Evolutionary conservation across 92 coral and sea anemone species (phyloP), one percentile per base, ranked within the genome.

Genomic region (Desmophyllum pertusum): DNA sequence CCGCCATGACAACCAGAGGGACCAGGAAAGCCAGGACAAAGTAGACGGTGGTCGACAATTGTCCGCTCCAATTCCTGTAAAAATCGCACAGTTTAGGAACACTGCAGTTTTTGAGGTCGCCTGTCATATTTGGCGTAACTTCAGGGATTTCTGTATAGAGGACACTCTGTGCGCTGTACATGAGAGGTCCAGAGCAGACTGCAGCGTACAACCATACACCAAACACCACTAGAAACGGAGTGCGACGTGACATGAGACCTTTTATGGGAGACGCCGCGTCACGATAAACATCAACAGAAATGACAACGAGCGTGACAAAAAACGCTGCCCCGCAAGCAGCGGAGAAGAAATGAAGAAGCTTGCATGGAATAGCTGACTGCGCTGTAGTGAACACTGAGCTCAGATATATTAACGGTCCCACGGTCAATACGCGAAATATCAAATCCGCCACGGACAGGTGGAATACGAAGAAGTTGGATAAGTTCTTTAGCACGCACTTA

Each of bases 61-160:
- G 90, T 14, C 95, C 90, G 23, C 89, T 71, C 86, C 88, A 89
- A 59, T 78, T 82, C 36, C 86, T 84, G 46, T 57, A 66, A 37
- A 86, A 57, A 70, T 92, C 95, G n/a, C 95, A 92, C 39, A 90
- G 40, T 66, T 85, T 86, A 23, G 90, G 73, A 61, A 74, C 78
- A 36, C 81, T 51, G 59, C 85, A 77, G 55, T 64, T 77, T 6
- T 15, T 48, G 5, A 46, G 79, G 71, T 55, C 70, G 18, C 29
- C 71, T 18, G 86, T 71, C 1, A 50, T 38, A 46, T 52, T 84
- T 18, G 55, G 70, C 36, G 19, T 40, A 27, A 48, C 83, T 76
- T 92, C 93, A 5, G 89, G 84, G 31, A 87, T 72, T n/a, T 92
- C 82, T 1, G 70, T 50, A 27, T 88, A 55, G 37, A 69, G 73